Evolutionary conservation across 1,140 invertebrate genomes (phyloP).

Genomic region (Euschistus heros): DNA sequence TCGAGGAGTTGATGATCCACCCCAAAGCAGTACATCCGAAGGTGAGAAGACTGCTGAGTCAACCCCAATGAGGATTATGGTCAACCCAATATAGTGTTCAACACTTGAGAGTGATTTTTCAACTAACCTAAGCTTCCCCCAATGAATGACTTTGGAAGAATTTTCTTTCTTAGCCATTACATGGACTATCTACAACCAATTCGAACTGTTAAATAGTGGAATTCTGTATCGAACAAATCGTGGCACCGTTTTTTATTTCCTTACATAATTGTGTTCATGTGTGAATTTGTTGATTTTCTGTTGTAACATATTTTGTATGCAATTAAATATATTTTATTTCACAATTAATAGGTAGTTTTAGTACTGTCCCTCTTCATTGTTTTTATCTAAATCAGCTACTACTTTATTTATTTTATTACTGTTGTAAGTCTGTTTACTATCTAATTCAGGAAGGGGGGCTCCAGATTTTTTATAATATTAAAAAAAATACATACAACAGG

Average conservation of each 20-base stretch:
- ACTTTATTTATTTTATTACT: no score
- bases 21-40: neutral
- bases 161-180: neutral
- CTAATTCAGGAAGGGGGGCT: no score
- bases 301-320: constrained; percentile 16
- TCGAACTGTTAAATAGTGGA: no score
- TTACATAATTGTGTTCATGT: neutral
- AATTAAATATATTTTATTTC: constrained; percentile 15
- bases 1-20: constrained; percentile 47
- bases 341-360: neutral
- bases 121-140: neutral
- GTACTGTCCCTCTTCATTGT: no score
- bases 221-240: no score
- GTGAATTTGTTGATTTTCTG: neutral
- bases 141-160: neutral
- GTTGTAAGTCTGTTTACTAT: no score
- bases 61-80: constrained; percentile 15
- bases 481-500: no score
- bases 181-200: neutral
- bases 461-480: no score
- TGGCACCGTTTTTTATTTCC: neutral
- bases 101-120: neutral
- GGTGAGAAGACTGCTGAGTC: constrained; percentile 12
- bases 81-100: constrained; percentile 23
- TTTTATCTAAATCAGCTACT: no score